Conservation (phyloP, 1,140 invertebrate genomes). For the Teleopsis dalmanni region DNA sequence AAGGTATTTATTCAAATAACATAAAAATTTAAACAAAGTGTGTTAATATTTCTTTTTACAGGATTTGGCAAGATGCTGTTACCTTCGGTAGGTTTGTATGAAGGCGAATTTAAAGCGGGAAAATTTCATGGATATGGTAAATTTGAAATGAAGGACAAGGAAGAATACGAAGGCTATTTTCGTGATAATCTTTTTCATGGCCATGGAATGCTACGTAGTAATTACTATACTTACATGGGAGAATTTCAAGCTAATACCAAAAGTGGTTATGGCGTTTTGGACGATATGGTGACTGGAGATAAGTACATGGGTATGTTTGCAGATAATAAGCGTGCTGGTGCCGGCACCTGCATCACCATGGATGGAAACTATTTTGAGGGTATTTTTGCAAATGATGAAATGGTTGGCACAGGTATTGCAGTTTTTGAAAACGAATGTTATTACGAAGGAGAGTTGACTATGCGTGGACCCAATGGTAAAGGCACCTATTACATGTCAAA, state of each 20-base stretch:
- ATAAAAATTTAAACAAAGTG: neutral
- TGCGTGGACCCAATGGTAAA: conserved; percentile 57
- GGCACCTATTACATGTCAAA: conserved; percentile 69
- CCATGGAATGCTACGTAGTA: conserved; percentile 73
- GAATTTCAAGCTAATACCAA: conserved; percentile 70
- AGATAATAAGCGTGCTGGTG: conserved; percentile 72
- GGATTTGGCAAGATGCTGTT: conserved; percentile 43
- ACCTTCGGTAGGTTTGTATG: conserved; percentile 54
- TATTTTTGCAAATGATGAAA: conserved; percentile 65
- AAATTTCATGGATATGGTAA: conserved; percentile 66
- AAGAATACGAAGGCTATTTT: conserved; percentile 77
- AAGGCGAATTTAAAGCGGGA: conserved; percentile 79
- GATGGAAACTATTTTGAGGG: conserved; percentile 89
- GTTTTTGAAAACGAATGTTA: conserved; percentile 80
- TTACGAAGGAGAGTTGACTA: conserved; percentile 78
- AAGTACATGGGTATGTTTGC: conserved; percentile 84
- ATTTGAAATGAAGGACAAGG: conserved; percentile 61
- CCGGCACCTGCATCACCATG: conserved; percentile 74
- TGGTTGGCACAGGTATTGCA: conserved; percentile 77
- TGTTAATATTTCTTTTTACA: conserved; percentile 3
- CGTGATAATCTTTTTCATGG: conserved; percentile 76
- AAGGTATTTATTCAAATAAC: conserved; percentile 53
- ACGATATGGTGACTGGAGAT: conserved; percentile 75
- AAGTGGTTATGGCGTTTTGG: conserved; percentile 80
- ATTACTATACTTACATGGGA: conserved; percentile 77